Base-by-base conservation (phyloP, 2,888 invertebrate species). In the Andrena dorsata region DNA sequence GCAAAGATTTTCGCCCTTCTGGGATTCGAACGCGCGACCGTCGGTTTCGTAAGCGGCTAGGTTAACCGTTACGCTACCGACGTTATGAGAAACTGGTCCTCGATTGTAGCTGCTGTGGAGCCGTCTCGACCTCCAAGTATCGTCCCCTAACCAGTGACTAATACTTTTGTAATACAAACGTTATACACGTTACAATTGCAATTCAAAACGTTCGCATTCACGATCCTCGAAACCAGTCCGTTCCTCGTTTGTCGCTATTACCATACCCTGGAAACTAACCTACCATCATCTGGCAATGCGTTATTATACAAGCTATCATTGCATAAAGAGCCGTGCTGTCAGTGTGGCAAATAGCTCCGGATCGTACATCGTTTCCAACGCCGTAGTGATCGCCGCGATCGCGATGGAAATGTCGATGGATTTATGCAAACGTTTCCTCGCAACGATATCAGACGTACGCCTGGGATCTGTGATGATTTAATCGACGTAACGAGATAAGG, bases 21-120 rank as follows among this genome's bases (percentile, higher is more conserved):
- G 51, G 72, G 84, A 84, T 58, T 87, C 47, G 87, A 85, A 85
- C 88, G 66, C 81, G 74, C 66, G 84, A 68, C 47, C 80, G 74
- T 71, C 84, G 78, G 76, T 76, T 81, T 83, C 74, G 83, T 76
- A 89, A 85, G 73, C 83, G 26, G 70, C 20, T 60, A 74, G 4
- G 56, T 6, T 84, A 58, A 69, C 81, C 53, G 63, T 75, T 87
- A 83, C 83, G 82, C 84, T 80, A 84, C 82, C 79, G 81, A 81
- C 80, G 74, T 80, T 83, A 70, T 60, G 35, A 1, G 60, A 58
- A 28, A 41, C 8, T 16, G 2, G 16, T 16, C 8, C 16, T 60
- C 28, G 23, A n/a, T 49, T 58, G 2, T 8, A 0, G 10, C 5
- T 65, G 69, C 41, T 53, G 13, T 8, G 8, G 2, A 30, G 23